A percentile compares a stretch with the other conserved stretches of the same genome.
Evolutionary conservation across 2,888 invertebrate species (phyloP).

Genomic region (Beris chalybata): DNA sequence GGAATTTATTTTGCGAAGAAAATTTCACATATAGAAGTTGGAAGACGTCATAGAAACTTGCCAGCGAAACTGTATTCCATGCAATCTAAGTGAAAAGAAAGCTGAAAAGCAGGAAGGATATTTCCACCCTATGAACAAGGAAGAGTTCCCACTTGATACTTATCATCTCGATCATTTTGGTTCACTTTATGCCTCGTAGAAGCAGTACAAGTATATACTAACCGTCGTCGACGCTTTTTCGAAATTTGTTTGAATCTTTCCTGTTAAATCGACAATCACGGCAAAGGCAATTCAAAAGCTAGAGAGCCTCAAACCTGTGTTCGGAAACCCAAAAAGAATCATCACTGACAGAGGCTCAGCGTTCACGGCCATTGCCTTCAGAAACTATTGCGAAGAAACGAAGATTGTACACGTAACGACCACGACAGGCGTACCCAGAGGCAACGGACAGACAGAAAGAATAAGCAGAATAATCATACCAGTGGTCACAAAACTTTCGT

Average conservation of each 20-base stretch:
- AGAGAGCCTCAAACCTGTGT: conserved; percentile 43
- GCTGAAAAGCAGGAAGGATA: too few species aligned
- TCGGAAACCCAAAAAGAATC: conserved; percentile 47
- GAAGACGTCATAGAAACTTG: too few species aligned
- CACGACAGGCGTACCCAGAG: too few species aligned
- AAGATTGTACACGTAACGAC: conserved; percentile 42
- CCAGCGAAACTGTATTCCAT: too few species aligned
- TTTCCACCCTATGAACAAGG: too few species aligned
- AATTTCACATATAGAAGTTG: too few species aligned
- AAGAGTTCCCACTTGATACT: too few species aligned
- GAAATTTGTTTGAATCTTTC: conserved; percentile 47
- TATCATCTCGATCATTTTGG: conserved; percentile 6
- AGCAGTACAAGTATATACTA: conserved; percentile 44
- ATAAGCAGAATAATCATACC: conserved; percentile 10
- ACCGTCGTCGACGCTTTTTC: conserved; percentile 46
- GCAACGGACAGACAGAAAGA: too few species aligned
- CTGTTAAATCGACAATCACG: conserved; percentile 41
- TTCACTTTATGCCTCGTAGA: not conserved
- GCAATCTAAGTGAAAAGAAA: too few species aligned
- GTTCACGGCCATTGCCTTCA: not conserved
- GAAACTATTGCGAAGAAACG: conserved; percentile 45
- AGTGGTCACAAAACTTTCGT: not conserved
- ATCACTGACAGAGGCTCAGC: conserved; percentile 47
- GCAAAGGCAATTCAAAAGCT: conserved; percentile 45
- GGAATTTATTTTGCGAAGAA: too few species aligned